Evolutionary conservation across 2,113 vertebrate species (phyloP), one percentile per base, ranked within the genome.

Genomic region (Raphicerus campestris): DNA sequence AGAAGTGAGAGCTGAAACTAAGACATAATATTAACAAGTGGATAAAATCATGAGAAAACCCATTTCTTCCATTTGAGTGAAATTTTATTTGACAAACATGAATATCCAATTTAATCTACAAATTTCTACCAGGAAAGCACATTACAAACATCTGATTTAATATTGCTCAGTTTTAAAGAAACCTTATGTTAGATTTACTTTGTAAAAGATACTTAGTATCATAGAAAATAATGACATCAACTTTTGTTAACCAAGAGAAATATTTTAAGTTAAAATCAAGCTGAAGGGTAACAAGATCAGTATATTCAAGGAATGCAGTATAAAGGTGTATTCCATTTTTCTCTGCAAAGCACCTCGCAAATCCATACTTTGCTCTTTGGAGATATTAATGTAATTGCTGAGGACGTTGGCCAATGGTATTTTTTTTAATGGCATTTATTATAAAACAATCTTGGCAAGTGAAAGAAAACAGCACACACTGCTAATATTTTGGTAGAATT

Each of bases 401-500:
- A 95, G 92, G 90, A 94, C 30, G 16, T 58, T 93, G 61, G 89
- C 78, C 96, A 89, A n/a, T 85, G 89, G 80, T 70, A 95, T 95
- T 91, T 22, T 85, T 93, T 55, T 90, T 75, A 93, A 2, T 84
- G 97, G 95, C 91, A 97, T 96, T 97, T 97, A 97, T 97, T 96
- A 97, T 98, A 95, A 97, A 97, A 97, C 94, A 97, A 56, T 90
- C 94, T 88, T 87, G 92, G 94, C 97, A 97, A 98, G 96, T 97
- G 96, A 98, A 95, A 90, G 96, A 96, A 97, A 97, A 90, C 97
- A 98, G 97, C 96, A 96, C 96, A 87, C 97, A 85, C 92, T 94
- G 87, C 93, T 98, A 97, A 97, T 97, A 98, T 98, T 96, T 97
- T 95, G 66, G 58, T 91, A 92, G 95, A 97, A 96, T 97, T 95